phyloP scores from a whole-genome alignment of 2,113 vertebrate genomes.

The Microtus oregoni region DNA sequence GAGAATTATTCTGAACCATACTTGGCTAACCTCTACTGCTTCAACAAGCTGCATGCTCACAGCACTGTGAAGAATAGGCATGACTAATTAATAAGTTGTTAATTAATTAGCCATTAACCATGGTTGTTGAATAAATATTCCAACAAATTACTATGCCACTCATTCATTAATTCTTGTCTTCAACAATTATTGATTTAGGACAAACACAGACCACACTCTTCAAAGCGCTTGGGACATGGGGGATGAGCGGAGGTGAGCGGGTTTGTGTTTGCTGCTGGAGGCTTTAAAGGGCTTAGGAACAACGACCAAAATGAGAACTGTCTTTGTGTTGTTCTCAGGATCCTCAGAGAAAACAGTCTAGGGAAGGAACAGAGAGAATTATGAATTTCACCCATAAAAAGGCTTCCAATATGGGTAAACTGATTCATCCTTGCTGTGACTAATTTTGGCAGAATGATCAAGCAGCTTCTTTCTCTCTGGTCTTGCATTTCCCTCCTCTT shows the following conservation, averaged over 20 bases:
- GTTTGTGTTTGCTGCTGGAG: neutral
- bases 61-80: neutral
- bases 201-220: neutral
- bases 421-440: neutral
- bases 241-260: too few relatives aligned
- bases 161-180: neutral
- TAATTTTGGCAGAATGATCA: neutral
- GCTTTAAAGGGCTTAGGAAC: neutral
- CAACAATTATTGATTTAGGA: neutral
- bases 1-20: neutral
- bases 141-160: constrained; percentile 1
- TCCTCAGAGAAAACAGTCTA: neutral
- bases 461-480: neutral
- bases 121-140: neutral
- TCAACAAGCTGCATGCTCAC: neutral
- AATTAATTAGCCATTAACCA: neutral
- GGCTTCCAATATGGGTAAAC: neutral
- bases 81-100: neutral
- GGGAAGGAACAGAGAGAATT: neutral
- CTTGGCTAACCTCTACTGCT: neutral
- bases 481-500: neutral
- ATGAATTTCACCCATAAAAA: neutral
- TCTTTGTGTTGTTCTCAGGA: neutral
- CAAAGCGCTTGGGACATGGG: neutral
- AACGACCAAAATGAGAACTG: neutral